Percentiles rank a stretch among this genome's conserved stretches.
phyloP scores from a whole-genome alignment of 2,797 vertebrate genomes.

The Manis javanica region DNA sequence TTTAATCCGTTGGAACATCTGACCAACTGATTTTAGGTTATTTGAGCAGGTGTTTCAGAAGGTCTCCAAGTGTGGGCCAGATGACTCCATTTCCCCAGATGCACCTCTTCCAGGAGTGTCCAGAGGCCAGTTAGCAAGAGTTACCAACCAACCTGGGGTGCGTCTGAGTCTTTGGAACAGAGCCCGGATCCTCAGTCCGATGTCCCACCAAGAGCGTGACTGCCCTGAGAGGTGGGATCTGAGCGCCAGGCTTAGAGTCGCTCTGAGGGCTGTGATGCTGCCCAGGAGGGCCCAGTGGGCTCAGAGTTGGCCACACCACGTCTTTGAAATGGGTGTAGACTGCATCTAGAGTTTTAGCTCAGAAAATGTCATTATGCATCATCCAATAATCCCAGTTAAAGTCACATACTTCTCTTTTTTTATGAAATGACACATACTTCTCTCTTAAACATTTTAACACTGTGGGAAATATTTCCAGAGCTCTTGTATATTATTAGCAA shows the following conservation, averaged over 20 bases:
- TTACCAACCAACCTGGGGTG: accelerated
- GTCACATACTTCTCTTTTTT: not conserved
- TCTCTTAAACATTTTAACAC: not conserved
- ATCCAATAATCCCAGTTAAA: not conserved
- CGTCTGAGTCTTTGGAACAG: not conserved
- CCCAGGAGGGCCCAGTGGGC: too few relatives aligned
- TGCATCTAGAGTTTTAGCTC: not conserved
- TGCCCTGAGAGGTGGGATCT: accelerated
- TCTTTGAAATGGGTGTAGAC: not conserved
- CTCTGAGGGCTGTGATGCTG: not conserved
- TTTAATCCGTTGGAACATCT: not conserved
- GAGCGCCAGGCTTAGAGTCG: not conserved
- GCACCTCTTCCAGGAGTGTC: accelerated
- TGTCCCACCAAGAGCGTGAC: accelerated
- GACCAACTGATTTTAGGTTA: too few relatives aligned
- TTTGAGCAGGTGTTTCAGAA: not conserved
- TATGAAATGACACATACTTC: not conserved
- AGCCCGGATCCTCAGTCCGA: not conserved
- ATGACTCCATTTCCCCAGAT: accelerated
- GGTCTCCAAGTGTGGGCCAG: not conserved
- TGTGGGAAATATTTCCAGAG: not conserved
- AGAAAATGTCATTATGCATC: not conserved
- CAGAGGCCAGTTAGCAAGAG: accelerated
- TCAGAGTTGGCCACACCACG: not conserved
- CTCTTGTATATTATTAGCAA: not conserved